Evolutionary conservation across 1,140 invertebrate genomes (phyloP).

Genomic region (Lethrus apterus): DNA sequence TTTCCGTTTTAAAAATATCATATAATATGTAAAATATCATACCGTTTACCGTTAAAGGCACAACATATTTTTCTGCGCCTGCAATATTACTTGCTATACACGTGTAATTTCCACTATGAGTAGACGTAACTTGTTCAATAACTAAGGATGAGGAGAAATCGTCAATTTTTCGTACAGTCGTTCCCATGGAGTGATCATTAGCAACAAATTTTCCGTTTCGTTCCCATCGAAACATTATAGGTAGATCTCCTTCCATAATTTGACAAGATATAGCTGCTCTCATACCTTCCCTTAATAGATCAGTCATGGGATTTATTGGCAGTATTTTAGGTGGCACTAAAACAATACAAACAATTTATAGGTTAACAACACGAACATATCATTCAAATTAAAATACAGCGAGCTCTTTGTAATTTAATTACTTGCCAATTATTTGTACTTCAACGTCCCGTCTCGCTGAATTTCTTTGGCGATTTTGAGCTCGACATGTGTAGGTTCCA

Average conservation of each 20-base stretch:
- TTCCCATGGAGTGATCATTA: slow-evolving; percentile 44
- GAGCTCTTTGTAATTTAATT: no score
- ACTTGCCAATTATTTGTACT: slow-evolving; percentile 74
- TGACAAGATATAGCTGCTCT: slow-evolving; percentile 87
- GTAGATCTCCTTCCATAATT: slow-evolving; percentile 89
- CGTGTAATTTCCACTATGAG: slow-evolving; percentile 82
- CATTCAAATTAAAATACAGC: no score
- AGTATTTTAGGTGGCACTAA: slow-evolving; percentile 82
- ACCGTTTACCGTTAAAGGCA: slow-evolving; percentile 78
- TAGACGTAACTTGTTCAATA: slow-evolving; percentile 76
- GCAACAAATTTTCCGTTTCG: slow-evolving; percentile 66
- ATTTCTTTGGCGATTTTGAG: slow-evolving; percentile 74
- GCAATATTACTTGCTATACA: slow-evolving; percentile 81
- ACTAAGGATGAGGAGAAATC: slow-evolving; percentile 84
- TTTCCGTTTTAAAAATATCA: neutral
- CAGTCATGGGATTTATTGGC: slow-evolving; percentile 74
- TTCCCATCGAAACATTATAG: slow-evolving; percentile 81
- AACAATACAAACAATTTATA: no score
- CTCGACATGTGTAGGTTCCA: slow-evolving; percentile 81
- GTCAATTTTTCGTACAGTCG: slow-evolving; percentile 61
- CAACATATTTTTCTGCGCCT: slow-evolving; percentile 64
- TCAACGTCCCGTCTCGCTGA: slow-evolving; percentile 72
- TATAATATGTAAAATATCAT: slow-evolving; percentile 29
- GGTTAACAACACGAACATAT: no score
- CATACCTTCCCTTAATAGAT: slow-evolving; percentile 80